Evolutionary conservation across 2,113 vertebrate species (phyloP), one percentile per base, ranked within the genome.

Genomic region (Pampusana beccarii): DNA sequence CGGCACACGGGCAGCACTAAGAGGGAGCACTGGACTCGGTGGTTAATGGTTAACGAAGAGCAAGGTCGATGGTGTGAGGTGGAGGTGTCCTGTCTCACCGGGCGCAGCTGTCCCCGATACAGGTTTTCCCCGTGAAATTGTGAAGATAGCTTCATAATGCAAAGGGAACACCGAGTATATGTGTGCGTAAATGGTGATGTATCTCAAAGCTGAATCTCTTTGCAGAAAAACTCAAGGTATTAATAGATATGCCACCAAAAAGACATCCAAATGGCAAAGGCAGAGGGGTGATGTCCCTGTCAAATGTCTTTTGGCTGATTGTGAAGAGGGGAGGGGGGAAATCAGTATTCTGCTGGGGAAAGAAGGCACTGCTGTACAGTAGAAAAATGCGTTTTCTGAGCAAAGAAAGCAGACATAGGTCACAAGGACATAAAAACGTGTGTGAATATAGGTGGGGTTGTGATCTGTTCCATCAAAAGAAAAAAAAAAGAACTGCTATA

Each of bases 1-100:
- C 20, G 16, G 73, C 5, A 4, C 28, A 2, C 0, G 0, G 40
- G 17, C 56, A 31, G 29, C 3, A 1, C 31, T 11, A 24, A 14
- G 54, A 4, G 58, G 40, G 6, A 16, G 1, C 0, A 0, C 51
- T 5, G 23, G 38, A 26, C 7, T 20, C 5, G 0, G 33, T 1
- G 42, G 74, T 85, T 88, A 72, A 3, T 53, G 81, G 61, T 67
- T 78, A 57, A 28, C 5, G 1, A 1, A 44, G 36, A 66, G 44
- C 13, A 3, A 51, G 53, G 6, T 66, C 1, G 3, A 31, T 72
- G 80, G 53, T 33, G 34, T 16, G 7, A 2, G 5, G 23, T 11
- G 48, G 48, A 19, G 29, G 20, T 0, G 4, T 16, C 53, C 21
- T 31, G 15, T 3, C 46, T 54, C 0, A 0, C 33, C 33, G 20